Percentiles rank a stretch among this genome's conserved stretches.
Evolutionary conservation across 2,888 invertebrate species (phyloP).

Genomic region (Eupithecia subumbrata): DNA sequence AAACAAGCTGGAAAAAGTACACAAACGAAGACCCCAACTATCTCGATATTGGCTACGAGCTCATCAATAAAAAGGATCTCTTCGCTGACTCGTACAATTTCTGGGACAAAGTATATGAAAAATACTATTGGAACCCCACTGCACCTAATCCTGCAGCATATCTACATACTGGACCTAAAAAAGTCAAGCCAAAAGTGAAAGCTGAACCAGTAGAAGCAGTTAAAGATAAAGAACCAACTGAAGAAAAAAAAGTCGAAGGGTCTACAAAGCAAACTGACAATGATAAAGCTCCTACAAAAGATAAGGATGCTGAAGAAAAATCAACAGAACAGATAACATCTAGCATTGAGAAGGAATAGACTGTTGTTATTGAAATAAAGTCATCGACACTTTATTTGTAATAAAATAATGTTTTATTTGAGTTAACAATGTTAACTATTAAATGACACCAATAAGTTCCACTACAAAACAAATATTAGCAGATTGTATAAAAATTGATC

Average conservation of each 20-base stretch:
- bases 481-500: too few relatives aligned
- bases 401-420: too few relatives aligned
- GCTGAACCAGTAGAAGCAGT: not conserved
- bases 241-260: not conserved
- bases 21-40: constrained; percentile 62
- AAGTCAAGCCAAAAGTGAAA: constrained; percentile 15
- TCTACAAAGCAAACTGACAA: not conserved
- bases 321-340: not conserved
- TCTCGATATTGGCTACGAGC: constrained; percentile 62
- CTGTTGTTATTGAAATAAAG: not conserved
- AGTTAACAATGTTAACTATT: too few relatives aligned
- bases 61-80: constrained; percentile 60
- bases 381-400: too few relatives aligned
- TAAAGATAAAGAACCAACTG: not conserved
- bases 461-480: too few relatives aligned
- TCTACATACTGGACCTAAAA: constrained; percentile 23
- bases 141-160: constrained; percentile 44
- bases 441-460: too few relatives aligned
- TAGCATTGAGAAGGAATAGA: not conserved
- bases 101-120: constrained; percentile 70
- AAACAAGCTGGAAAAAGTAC: constrained; percentile 66
- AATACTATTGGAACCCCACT: constrained; percentile 68
- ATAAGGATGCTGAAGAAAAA: not conserved
- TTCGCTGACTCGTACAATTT: constrained; percentile 62
- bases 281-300: not conserved